A percentile compares a stretch with the other conserved stretches of the same genome.
Evolutionary conservation across 1,140 invertebrate genomes (phyloP).

Genomic region (Lepidurus apus): DNA sequence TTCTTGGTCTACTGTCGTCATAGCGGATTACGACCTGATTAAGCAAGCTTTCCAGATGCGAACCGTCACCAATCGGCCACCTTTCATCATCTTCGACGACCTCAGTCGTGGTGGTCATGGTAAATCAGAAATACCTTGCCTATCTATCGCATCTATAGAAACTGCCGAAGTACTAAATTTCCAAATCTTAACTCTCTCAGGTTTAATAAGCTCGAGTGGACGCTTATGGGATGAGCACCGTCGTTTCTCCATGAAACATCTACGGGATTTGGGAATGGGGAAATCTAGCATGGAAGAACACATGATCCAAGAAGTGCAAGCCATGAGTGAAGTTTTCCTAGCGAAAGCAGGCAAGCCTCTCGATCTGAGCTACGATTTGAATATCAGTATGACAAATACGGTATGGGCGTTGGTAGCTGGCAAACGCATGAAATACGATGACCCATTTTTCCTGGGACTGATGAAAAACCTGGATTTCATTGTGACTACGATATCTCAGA

Average conservation of each 20-base stretch:
- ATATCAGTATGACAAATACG: conserved; percentile 49
- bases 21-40: conserved; percentile 28
- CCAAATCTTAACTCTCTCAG: neutral
- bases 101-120: conserved; percentile 25
- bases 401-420: conserved; percentile 66
- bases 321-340: neutral
- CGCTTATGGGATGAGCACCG: conserved; percentile 37
- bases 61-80: neutral
- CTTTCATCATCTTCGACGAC: neutral
- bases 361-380: conserved; percentile 14
- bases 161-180: too few species aligned
- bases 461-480: conserved; percentile 1
- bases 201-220: conserved; percentile 27
- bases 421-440: conserved; percentile 44
- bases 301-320: conserved; percentile 12
- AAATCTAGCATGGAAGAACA: conserved; percentile 23
- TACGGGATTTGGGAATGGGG: conserved; percentile 36
- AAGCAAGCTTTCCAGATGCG: conserved; percentile 9
- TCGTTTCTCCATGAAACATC: conserved; percentile 36
- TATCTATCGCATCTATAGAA: too few species aligned
- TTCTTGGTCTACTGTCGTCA: conserved; percentile 23
- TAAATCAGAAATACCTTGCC: neutral
- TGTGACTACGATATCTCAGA: neutral
- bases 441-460: conserved; percentile 37
- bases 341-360: neutral